A percentile compares a stretch with the other conserved stretches of the same genome.
Evolutionary conservation across 1,140 invertebrate genomes (phyloP).

Genomic region (Aphaenogaster ashmeadi): DNA sequence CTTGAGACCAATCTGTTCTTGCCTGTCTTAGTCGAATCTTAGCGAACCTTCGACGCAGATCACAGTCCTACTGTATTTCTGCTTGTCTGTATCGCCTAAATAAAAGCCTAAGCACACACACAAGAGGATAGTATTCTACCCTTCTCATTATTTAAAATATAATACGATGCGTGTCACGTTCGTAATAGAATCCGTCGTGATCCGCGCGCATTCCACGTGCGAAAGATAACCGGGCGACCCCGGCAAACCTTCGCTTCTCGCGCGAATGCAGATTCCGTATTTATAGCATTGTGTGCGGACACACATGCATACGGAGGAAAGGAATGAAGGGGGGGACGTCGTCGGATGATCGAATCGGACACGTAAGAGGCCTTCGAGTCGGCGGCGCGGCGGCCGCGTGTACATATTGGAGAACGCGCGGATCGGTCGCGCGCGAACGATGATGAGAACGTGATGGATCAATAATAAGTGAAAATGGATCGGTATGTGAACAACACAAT

Average conservation of each 20-base stretch:
- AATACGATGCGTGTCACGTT: too few species aligned
- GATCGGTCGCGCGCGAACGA: neutral
- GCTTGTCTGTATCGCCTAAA: too few species aligned
- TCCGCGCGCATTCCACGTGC: neutral
- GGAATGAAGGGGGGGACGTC: neutral
- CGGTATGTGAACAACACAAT: too few species aligned
- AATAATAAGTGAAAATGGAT: too few species aligned
- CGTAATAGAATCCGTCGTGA: neutral
- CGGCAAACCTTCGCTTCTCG: neutral
- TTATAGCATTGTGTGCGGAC: neutral
- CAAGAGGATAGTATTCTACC: too few species aligned
- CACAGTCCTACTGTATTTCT: too few species aligned
- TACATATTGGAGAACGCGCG: neutral
- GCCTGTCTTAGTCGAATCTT: too few species aligned
- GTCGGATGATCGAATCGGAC: slow-evolving; percentile 11
- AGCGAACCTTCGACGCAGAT: too few species aligned
- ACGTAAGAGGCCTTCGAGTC: neutral
- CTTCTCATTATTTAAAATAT: too few species aligned
- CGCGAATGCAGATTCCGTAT: neutral
- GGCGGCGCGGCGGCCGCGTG: neutral
- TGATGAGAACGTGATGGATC: neutral
- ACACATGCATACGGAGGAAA: neutral
- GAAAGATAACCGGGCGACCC: neutral
- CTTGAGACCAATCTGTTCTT: too few species aligned
- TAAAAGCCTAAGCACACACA: too few species aligned